These are phyloP conservation scores for Muscina levida DNA, from an alignment of 2,888 invertebrate species.

Conservation along the genomic window DNA sequence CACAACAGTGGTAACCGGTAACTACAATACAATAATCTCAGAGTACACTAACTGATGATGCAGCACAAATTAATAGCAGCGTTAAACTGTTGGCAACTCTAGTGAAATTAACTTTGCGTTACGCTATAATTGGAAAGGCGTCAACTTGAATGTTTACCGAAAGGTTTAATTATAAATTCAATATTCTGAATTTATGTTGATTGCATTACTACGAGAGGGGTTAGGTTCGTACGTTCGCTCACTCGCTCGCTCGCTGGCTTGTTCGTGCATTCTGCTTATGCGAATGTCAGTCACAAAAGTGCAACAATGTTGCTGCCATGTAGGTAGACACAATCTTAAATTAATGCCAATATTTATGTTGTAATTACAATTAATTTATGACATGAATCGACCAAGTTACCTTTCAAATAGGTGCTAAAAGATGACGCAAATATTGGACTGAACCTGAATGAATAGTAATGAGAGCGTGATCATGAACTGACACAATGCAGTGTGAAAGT, in stretches of 20 bases:
- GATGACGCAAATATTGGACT: conserved; percentile 5
- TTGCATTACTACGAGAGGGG: too few relatives aligned
- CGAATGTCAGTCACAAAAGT: conserved; percentile 31
- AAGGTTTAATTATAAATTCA: conserved; percentile 24
- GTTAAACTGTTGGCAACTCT: background rate
- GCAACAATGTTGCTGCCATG: conserved; percentile 33
- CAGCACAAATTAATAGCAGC: too few relatives aligned
- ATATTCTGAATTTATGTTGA: conserved; percentile 32
- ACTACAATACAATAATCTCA: too few relatives aligned
- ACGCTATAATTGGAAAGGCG: conserved; percentile 13
- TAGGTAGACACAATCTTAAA: conserved; percentile 2
- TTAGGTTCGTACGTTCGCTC: too few relatives aligned
- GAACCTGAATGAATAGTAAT: too few relatives aligned
- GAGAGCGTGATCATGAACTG: too few relatives aligned
- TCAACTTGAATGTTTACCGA: background rate
- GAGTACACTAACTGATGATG: too few relatives aligned
- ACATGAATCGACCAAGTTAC: background rate
- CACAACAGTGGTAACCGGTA: too few relatives aligned
- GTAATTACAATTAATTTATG: conserved; percentile 43
- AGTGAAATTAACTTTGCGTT: background rate
- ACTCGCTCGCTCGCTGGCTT: too few relatives aligned
- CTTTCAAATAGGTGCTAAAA: conserved; percentile 15
- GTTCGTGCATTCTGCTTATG: too few relatives aligned
- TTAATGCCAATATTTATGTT: conserved; percentile 16
- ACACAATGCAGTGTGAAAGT: too few relatives aligned